These are phyloP conservation scores for Cuniculus paca DNA, from an alignment of 2,797 vertebrate genomes.

Conservation along the genomic window DNA sequence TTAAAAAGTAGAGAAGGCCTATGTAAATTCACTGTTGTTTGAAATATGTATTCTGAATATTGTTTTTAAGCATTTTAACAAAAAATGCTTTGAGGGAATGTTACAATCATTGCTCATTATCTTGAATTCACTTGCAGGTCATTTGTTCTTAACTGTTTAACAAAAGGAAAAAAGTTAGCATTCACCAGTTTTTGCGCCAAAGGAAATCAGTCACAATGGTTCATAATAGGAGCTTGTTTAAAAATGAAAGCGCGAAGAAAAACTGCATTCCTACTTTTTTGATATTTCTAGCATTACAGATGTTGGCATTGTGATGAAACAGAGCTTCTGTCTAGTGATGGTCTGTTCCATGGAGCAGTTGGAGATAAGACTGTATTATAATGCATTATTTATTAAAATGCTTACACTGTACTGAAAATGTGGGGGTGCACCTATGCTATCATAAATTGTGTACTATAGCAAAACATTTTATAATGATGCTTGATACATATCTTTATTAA, in stretches of 20 bases:
- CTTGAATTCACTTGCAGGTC: slow-evolving; percentile 70
- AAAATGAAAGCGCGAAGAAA: slow-evolving; percentile 65
- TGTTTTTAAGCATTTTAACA: slow-evolving; percentile 70
- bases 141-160: slow-evolving; percentile 58
- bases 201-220: slow-evolving; percentile 79
- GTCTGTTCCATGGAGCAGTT: background rate
- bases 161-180: background rate
- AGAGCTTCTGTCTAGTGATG: background rate
- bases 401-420: background rate
- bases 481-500: background rate
- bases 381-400: slow-evolving; percentile 53
- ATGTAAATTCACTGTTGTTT: slow-evolving; percentile 3
- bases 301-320: slow-evolving; percentile 51
- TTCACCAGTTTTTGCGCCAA: slow-evolving; percentile 51
- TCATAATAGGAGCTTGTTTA: slow-evolving; percentile 63
- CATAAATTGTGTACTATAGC: slow-evolving; percentile 24
- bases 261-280: slow-evolving; percentile 38
- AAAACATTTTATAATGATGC: slow-evolving; percentile 11
- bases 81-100: slow-evolving; percentile 66
- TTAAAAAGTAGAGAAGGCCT: background rate
- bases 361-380: background rate
- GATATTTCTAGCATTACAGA: slow-evolving; percentile 62
- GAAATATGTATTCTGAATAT: slow-evolving; percentile 25
- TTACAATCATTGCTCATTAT: slow-evolving; percentile 57
- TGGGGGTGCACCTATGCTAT: background rate